Evolutionary conservation across 2,113 vertebrate genomes (phyloP).

Genomic region (Mesembrinibis cayennensis): DNA sequence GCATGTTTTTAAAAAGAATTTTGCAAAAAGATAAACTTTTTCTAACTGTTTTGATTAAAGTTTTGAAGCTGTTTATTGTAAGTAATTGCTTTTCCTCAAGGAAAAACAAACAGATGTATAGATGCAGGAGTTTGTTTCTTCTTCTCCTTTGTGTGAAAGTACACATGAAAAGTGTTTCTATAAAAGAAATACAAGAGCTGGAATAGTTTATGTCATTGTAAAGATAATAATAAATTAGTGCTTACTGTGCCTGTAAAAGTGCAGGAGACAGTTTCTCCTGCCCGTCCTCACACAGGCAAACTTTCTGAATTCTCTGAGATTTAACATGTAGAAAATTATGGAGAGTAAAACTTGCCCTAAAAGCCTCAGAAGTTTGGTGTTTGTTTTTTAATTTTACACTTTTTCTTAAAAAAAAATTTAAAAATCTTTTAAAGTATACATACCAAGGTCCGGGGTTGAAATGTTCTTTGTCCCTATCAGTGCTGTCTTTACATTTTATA

Average conservation of each 20-base stretch:
- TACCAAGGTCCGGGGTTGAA: neutral
- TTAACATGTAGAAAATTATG: neutral
- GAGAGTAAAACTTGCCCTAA: neutral
- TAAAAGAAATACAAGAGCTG: slow-evolving; percentile 60
- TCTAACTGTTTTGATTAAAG: slow-evolving; percentile 65
- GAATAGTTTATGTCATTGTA: slow-evolving; percentile 63
- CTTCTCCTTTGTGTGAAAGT: slow-evolving; percentile 61
- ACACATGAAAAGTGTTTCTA: slow-evolving; percentile 62
- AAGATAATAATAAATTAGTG: slow-evolving; percentile 60
- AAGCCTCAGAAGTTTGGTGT: neutral
- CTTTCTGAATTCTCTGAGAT: neutral
- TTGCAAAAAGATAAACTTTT: slow-evolving; percentile 55
- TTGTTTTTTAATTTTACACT: neutral
- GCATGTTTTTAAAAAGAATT: slow-evolving; percentile 53
- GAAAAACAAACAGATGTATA: slow-evolving; percentile 71
- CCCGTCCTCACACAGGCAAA: neutral
- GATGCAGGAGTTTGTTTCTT: slow-evolving; percentile 64
- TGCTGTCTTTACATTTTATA: neutral
- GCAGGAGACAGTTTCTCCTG: neutral
- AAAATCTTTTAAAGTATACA: neutral
- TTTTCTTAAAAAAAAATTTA: neutral
- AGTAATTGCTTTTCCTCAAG: slow-evolving; percentile 68
- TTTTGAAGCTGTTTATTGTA: slow-evolving; percentile 70
- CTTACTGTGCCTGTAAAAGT: slow-evolving; percentile 18
- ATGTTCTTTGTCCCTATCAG: neutral